Percentiles rank a stretch among this genome's conserved stretches.
These are phyloP conservation scores for Atherix ibis DNA, from an alignment of 2,888 invertebrate genomes.

Conservation along the genomic window DNA sequence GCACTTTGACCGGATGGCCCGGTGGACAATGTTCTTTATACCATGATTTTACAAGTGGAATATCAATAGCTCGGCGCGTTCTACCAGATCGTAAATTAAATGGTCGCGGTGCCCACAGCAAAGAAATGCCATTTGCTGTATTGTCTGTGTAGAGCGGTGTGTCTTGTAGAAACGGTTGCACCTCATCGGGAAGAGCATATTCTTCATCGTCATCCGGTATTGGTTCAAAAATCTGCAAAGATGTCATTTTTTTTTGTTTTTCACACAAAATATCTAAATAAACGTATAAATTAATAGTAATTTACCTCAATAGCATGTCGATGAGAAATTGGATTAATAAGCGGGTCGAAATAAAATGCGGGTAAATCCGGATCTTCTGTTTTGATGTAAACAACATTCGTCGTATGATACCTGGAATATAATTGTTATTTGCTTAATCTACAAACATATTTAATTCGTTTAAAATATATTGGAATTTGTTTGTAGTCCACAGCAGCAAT, in stretches of 20 bases:
- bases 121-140: conserved; percentile 94
- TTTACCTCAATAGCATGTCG: conserved; percentile 65
- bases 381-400: conserved; percentile 98
- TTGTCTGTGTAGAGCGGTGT: conserved; percentile 95
- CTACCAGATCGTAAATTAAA: conserved; percentile 94
- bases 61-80: conserved; percentile 85
- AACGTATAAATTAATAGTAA: conserved; percentile 6
- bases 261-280: conserved; percentile 1
- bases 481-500: conserved; percentile 41
- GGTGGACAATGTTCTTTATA: conserved; percentile 89
- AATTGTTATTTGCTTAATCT: not conserved
- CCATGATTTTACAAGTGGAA: conserved; percentile 96
- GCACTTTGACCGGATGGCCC: conserved; percentile 94
- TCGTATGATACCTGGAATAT: conserved; percentile 81
- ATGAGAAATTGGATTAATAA: conserved; percentile 98
- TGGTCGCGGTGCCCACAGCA: conserved; percentile 95
- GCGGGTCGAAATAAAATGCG: conserved; percentile 98
- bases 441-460: not conserved
- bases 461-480: conserved; percentile 23
- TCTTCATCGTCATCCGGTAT: conserved; percentile 89
- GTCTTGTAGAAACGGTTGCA: conserved; percentile 85
- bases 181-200: conserved; percentile 76
- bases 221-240: conserved; percentile 53
- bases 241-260: conserved; percentile 2
- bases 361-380: conserved; percentile 99